Evolutionary conservation across 2,113 vertebrate genomes (phyloP).

Genomic region (Lota lota): DNA sequence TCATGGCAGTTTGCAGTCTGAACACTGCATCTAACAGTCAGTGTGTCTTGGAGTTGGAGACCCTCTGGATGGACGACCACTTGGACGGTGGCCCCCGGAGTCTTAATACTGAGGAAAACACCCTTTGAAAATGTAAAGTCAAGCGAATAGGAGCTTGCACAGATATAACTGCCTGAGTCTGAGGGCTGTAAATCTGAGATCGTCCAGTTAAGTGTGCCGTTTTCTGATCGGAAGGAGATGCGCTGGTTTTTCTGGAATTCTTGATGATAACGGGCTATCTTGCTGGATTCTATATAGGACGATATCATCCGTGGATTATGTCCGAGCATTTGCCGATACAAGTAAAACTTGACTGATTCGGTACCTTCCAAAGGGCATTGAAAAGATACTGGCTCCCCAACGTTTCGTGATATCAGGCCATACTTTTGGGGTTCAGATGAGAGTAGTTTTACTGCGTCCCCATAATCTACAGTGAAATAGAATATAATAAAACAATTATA

Average conservation of each 20-base stretch:
- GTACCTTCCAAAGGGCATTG: slow-evolving; percentile 3
- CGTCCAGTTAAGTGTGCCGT: slow-evolving; percentile 13
- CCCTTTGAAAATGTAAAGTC: slow-evolving; percentile 28
- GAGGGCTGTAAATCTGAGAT: slow-evolving; percentile 22
- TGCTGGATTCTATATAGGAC: slow-evolving; percentile 5
- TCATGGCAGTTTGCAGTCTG: slow-evolving; percentile 7
- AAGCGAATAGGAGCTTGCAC: slow-evolving; percentile 18
- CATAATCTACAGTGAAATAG: not conserved
- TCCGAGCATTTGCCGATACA: slow-evolving; percentile 51
- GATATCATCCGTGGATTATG: slow-evolving; percentile 35
- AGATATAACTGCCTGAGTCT: slow-evolving; percentile 58
- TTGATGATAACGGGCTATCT: not conserved
- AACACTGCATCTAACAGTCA: slow-evolving; percentile 24
- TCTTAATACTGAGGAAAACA: slow-evolving; percentile 26
- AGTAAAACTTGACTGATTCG: slow-evolving; percentile 4
- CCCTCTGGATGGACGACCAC: slow-evolving; percentile 1
- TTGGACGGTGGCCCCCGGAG: slow-evolving; percentile 3
- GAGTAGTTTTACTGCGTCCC: not conserved
- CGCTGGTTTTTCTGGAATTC: slow-evolving; percentile 33
- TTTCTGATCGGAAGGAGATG: slow-evolving; percentile 8
- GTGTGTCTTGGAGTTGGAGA: not conserved
- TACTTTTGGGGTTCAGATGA: not conserved
- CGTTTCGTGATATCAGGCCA: slow-evolving; percentile 6
- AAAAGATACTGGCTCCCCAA: slow-evolving; percentile 27
- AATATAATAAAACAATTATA: not conserved